phyloP scores from a whole-genome alignment of 2,888 invertebrate species.

The Tuberolachnus salignus region DNA sequence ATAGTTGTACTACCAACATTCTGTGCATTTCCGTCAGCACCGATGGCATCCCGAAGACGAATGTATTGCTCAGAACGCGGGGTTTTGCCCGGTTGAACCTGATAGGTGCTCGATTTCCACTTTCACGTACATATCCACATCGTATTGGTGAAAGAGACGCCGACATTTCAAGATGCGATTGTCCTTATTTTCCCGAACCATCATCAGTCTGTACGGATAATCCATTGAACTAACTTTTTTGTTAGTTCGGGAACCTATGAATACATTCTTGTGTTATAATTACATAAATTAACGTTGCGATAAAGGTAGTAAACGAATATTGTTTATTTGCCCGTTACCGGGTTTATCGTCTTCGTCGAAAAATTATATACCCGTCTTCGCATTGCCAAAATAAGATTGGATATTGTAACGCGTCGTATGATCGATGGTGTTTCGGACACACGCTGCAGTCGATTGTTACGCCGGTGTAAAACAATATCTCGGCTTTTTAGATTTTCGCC shows the following conservation, averaged over 20 bases:
- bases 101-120: slow-evolving; percentile 61
- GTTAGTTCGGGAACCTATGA: slow-evolving; percentile 7
- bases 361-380: slow-evolving; percentile 55
- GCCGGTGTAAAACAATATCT: slow-evolving; percentile 61
- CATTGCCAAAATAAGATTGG: slow-evolving; percentile 28
- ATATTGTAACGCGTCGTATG: slow-evolving; percentile 53
- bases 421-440: slow-evolving; percentile 45
- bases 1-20: slow-evolving; percentile 60
- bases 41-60: slow-evolving; percentile 59
- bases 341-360: slow-evolving; percentile 57
- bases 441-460: slow-evolving; percentile 24
- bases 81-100: slow-evolving; percentile 34
- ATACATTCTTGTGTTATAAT: background rate
- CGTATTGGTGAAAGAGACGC: background rate
- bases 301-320: no score
- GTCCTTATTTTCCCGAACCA: background rate
- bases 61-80: slow-evolving; percentile 29
- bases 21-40: slow-evolving; percentile 58
- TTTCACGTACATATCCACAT: slow-evolving; percentile 60
- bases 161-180: background rate
- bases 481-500: slow-evolving; percentile 61
- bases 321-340: slow-evolving; percentile 56
- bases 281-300: background rate
- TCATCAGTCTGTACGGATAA: slow-evolving; percentile 14
- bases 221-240: slow-evolving; percentile 25